Evolutionary conservation across 2,797 vertebrate species (phyloP).

Genomic region (Orientallactaga sibirica): DNA sequence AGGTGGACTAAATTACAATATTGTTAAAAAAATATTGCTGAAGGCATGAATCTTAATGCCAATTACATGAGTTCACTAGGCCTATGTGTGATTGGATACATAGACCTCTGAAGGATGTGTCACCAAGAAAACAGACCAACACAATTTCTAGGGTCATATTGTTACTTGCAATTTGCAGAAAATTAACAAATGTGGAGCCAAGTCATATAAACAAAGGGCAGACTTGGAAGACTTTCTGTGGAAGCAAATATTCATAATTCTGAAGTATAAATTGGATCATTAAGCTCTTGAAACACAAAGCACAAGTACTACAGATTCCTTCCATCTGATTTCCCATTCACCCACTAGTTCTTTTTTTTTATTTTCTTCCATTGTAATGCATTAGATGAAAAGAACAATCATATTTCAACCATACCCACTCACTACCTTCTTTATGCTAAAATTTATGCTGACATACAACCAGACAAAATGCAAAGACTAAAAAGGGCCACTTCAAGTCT

Average conservation of each 20-base stretch:
- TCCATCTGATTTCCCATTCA: slow-evolving; percentile 69
- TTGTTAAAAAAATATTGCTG: slow-evolving; percentile 22
- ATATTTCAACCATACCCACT: slow-evolving; percentile 39
- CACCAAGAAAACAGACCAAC: slow-evolving; percentile 71
- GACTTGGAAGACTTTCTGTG: slow-evolving; percentile 53
- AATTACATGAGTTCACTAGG: slow-evolving; percentile 47
- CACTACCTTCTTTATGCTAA: slow-evolving; percentile 46
- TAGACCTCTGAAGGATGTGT: slow-evolving; percentile 36
- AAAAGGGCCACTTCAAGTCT: slow-evolving; percentile 63
- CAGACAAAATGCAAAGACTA: slow-evolving; percentile 64
- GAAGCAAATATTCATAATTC: slow-evolving; percentile 32
- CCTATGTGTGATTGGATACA: slow-evolving; percentile 51
- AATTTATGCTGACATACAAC: slow-evolving; percentile 56
- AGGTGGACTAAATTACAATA: slow-evolving; percentile 43
- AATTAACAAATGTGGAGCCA: slow-evolving; percentile 65
- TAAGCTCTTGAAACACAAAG: slow-evolving; percentile 57
- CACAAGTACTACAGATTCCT: slow-evolving; percentile 33
- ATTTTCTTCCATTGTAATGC: slow-evolving; percentile 64
- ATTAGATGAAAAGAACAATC: slow-evolving; percentile 54
- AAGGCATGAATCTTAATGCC: slow-evolving; percentile 65
- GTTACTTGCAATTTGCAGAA: slow-evolving; percentile 65
- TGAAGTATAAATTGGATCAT: slow-evolving; percentile 55
- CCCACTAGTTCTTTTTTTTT: slow-evolving; percentile 44
- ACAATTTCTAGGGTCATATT: slow-evolving; percentile 62
- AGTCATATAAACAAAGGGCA: slow-evolving; percentile 62